Conservation (phyloP, 1,140 invertebrate genomes). For the Zaprionus kolodkinae region DNA sequence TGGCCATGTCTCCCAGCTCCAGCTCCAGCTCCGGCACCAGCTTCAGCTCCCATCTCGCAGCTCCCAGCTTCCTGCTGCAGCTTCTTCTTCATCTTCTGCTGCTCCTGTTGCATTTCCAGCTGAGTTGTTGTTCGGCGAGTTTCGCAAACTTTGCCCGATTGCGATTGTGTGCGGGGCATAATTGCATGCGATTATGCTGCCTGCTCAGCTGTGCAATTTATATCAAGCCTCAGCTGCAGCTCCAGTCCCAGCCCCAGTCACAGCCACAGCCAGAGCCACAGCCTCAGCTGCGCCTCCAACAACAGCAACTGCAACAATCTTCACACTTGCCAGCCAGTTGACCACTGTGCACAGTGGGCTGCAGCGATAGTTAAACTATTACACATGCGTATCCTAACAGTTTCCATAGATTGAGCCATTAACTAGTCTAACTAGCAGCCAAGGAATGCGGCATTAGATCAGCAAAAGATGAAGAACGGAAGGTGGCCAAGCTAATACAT, state of each 20-base stretch:
- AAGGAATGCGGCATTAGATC: neutral
- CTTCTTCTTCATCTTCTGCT: neutral
- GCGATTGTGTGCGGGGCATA: conserved; percentile 78
- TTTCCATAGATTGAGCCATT: neutral
- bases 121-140: conserved; percentile 70
- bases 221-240: conserved; percentile 39
- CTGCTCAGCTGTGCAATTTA: conserved; percentile 79
- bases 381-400: neutral
- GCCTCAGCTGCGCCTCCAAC: conserved; percentile 3
- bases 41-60: conserved; percentile 18
- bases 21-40: neutral
- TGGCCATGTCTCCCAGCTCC: conserved; percentile 22
- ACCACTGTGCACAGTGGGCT: conserved; percentile 24
- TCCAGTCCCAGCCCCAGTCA: too few species aligned
- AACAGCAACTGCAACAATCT: conserved; percentile 47
- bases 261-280: neutral
- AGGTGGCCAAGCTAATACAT: neutral
- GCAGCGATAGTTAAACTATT: conserved; percentile 17
- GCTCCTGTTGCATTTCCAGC: conserved; percentile 46
- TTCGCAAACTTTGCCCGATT: conserved; percentile 64
- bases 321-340: conserved; percentile 55
- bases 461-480: neutral
- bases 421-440: neutral
- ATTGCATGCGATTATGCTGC: conserved; percentile 84
- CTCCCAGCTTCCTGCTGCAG: neutral